These are phyloP conservation scores for Tringa solitaria DNA, from an alignment of 2,113 vertebrate genomes.

Conservation along the genomic window DNA sequence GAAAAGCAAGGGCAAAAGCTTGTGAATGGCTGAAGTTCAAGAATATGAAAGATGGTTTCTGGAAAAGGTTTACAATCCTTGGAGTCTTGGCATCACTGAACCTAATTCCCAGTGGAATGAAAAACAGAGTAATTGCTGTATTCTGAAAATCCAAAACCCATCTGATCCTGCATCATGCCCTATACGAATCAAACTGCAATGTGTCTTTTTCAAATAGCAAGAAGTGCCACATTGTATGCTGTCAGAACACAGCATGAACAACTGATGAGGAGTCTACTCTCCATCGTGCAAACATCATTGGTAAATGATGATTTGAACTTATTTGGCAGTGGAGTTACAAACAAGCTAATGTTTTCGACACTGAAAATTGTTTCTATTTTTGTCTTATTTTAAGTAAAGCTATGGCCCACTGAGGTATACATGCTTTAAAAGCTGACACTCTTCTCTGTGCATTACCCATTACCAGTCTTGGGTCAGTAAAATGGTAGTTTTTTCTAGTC, in stretches of 20 bases:
- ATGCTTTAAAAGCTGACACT: background rate
- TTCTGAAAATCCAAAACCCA: background rate
- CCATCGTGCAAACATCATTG: background rate
- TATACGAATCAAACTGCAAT: background rate
- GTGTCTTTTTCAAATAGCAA: background rate
- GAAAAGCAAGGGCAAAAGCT: background rate
- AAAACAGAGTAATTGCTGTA: background rate
- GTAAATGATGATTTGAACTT: background rate
- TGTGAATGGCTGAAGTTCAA: background rate
- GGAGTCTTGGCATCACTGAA: background rate
- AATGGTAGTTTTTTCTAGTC: background rate
- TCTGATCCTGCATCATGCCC: background rate
- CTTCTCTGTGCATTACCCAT: background rate
- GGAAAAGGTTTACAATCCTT: background rate
- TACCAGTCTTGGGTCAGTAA: background rate
- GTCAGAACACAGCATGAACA: background rate
- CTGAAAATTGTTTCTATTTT: background rate
- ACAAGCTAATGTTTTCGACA: background rate
- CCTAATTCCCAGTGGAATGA: background rate
- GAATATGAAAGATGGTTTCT: background rate
- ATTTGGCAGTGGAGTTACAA: background rate
- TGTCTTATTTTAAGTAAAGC: background rate
- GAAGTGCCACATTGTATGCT: background rate
- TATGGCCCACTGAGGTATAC: background rate
- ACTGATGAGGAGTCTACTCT: background rate